phyloP scores from a whole-genome alignment of 1,140 invertebrate genomes.

The Zaprionus nigranus region DNA sequence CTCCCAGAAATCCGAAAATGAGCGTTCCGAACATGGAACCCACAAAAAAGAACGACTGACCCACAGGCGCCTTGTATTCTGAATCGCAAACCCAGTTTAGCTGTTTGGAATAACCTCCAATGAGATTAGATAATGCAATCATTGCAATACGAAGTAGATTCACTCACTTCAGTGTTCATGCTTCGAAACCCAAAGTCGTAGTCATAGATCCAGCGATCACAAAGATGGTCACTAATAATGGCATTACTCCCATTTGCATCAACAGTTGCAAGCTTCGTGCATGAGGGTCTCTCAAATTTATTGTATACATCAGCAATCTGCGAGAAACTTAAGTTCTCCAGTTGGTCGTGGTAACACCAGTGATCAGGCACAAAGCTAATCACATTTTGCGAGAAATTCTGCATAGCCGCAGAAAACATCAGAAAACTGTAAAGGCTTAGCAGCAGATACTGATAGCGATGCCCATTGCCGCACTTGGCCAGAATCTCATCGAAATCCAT shows the following conservation, averaged over 20 bases:
- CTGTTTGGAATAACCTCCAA: slow-evolving; percentile 64
- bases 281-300: slow-evolving; percentile 59
- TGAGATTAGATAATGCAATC: slow-evolving; percentile 2
- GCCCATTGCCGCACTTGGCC: slow-evolving; percentile 86
- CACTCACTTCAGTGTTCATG: slow-evolving; percentile 86
- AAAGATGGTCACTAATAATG: slow-evolving; percentile 56
- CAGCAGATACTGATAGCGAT: slow-evolving; percentile 86
- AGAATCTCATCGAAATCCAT: slow-evolving; percentile 87
- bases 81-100: slow-evolving; percentile 87
- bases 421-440: slow-evolving; percentile 86
- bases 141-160: not conserved
- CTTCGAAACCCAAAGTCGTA: slow-evolving; percentile 85
- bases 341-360: slow-evolving; percentile 76
- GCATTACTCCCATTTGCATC: slow-evolving; percentile 34
- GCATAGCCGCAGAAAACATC: slow-evolving; percentile 85
- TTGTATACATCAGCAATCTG: slow-evolving; percentile 65
- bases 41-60: slow-evolving; percentile 87
- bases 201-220: slow-evolving; percentile 85
- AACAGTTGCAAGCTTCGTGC: slow-evolving; percentile 57
- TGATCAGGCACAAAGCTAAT: slow-evolving; percentile 65
- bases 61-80: slow-evolving; percentile 85
- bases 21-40: slow-evolving; percentile 86
- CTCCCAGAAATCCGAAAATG: slow-evolving; percentile 86
- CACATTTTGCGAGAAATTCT: slow-evolving; percentile 86
- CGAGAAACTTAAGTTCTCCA: slow-evolving; percentile 55